Evolutionary conservation across 2,113 vertebrate species (phyloP), one percentile per base, ranked within the genome.

Genomic region (Talpa occidentalis): DNA sequence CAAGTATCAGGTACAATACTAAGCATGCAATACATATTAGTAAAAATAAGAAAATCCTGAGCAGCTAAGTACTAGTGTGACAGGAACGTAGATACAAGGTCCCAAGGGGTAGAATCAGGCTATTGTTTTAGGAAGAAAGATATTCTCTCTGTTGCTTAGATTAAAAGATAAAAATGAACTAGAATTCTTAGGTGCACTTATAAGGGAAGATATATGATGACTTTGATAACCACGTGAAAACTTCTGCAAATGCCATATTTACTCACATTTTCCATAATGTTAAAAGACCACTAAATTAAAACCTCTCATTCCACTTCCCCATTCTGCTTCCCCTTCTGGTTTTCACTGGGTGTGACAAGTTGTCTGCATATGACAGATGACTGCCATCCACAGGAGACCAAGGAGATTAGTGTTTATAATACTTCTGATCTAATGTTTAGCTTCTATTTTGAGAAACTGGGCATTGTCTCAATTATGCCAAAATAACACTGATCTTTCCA

Each of bases 211-310:
- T 49, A 22, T 60, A 72, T 54, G 42, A 67, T 12, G 22, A 30
- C 30, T 91, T 74, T 49, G 32, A 79, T 30, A 93, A 72, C 26
- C 82, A 44, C 40, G 35, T 80, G 32, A 66, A 47, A 95, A 94
- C 90, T 95, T 97, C 93, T 97, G 74, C 76, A 92, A 96, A 95
- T 76, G 73, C 30, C 26, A 90, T 44, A 87, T 8, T 92, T 85
- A 94, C 88, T 88, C 83, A 80, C 30, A 52, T 93, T 95, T 97
- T 95, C 91, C 93, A 95, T 82, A 92, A 90, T 69, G 83, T 87
- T 82, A 21, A 76, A 86, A 91, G 78, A 91, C 93, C 92, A 93
- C 82, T 87, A 90, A 52, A 47, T 66, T 82, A 47, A 79, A 93
- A 91, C 72, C 47, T 76, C 40, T 72, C 10, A 60, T 9, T 40